These are phyloP conservation scores for Antigone vipio DNA, from an alignment of 2,113 vertebrate species.

Conservation along the genomic window DNA sequence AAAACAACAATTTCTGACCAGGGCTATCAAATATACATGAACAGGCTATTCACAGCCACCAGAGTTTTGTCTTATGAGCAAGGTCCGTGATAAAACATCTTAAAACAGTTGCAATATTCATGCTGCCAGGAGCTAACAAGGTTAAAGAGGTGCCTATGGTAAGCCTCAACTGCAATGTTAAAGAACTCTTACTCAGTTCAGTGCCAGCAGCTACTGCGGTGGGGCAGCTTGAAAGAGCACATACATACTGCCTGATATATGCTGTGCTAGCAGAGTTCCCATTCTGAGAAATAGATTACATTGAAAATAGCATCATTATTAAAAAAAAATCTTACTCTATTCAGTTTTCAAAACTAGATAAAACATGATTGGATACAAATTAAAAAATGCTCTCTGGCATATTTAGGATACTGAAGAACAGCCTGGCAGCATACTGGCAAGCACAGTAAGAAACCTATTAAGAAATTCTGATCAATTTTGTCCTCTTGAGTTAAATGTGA, in stretches of 20 bases:
- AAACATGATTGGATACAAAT: not conserved
- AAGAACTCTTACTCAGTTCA: not conserved
- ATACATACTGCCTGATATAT: not conserved
- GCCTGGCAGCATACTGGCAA: not conserved
- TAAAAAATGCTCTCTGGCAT: not conserved
- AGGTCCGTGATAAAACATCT: not conserved
- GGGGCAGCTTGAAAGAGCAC: not conserved
- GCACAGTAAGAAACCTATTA: slow-evolving; percentile 7
- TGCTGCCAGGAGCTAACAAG: not conserved
- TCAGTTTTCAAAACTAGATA: not conserved
- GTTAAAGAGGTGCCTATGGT: not conserved
- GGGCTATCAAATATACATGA: not conserved
- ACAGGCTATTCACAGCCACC: not conserved
- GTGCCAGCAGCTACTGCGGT: not conserved
- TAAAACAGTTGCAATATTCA: not conserved
- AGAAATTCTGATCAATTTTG: slow-evolving; percentile 41
- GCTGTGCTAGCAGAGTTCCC: not conserved
- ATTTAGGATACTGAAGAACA: not conserved
- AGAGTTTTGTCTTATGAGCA: not conserved
- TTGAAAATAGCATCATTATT: not conserved
- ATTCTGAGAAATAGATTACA: not conserved
- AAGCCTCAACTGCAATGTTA: not conserved
- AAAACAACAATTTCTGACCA: no score
- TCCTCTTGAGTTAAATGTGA: not conserved
- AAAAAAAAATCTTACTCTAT: not conserved